Evolutionary conservation across 2,797 vertebrate genomes (phyloP), one percentile per base, ranked within the genome.

Genomic region (Zalophus californianus): DNA sequence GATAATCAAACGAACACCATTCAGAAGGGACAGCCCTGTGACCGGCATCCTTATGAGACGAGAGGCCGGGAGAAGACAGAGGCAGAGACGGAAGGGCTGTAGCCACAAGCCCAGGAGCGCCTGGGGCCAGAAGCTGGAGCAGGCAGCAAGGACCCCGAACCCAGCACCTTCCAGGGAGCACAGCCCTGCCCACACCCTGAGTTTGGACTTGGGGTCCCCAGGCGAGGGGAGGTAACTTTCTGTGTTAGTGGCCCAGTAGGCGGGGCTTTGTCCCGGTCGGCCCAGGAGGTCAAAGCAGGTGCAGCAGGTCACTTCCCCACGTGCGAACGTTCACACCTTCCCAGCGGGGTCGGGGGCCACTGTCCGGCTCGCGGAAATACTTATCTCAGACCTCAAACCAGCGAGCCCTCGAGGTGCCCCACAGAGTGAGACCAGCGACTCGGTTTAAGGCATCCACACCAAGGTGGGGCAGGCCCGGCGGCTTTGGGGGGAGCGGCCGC

Each of bases 41-140:
- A 66, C 15, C 7, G 14, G 64, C 15, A 3, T 66, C 64, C 32
- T 18, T 9, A n/a, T 16, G 32, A 66, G n/a, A 7, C 1, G 64
- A 10, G 54, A 5, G 10, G 29, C 32, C 5, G 0, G 0, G 44
- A 48, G 64, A 52, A 27, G 78, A 64, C 14, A 2, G 70, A 48
- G 21, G 25, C n/a, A 0, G 29, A 21, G 50, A 25, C 10, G 1
- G 13, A 27, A 7, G 21, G 4, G 35, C 15, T 2, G 4, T 4
- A 25, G 85, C 44, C 23, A 0, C 1, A 3, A 38, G 56, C 25
- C 75, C n/a, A 32, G 38, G 38, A 48, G 5, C 1, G 0, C 52
- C 4, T 0, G 27, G 62, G 7, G 4, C 10, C 8, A 21, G 72
- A 32, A 8, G 12, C 73, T 0, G 2, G 8, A 32, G 16, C 21